Evolutionary conservation across 2,797 vertebrate species (phyloP), one percentile per base, ranked within the genome.

Genomic region (Mormyrus proboscirostris): DNA sequence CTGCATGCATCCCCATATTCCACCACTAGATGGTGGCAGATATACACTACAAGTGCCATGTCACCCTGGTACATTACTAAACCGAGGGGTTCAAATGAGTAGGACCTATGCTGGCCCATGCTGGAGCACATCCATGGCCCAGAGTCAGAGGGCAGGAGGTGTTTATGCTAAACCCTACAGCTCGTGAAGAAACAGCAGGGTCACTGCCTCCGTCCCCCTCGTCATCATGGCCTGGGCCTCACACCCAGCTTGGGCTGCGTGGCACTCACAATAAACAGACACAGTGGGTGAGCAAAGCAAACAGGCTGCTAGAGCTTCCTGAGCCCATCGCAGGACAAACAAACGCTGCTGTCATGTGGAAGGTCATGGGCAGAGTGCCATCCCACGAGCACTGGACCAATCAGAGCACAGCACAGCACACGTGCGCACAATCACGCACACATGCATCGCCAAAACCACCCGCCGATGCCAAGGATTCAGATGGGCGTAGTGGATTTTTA

Each of bases 21-120:
- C 6, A 62, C 84, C 89, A 76, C 47, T 76, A 89, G 89, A 76
- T 86, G 83, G 89, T 29, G 53, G 89, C 83, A 89, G 19, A 87
- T 49, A 10, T 49, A 44, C 25, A 55, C 53, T 44, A 19, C 82
- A 49, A 16, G 44, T 53, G 8, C 49, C 8, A 6, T n/a, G 50
- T 29, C 57, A 7, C 22, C 10, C 47, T 3, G n/a, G 50, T 50
- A 29, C 29, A 33, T 33, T 33, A 33, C 50, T 51, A 51, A 86
- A 22, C 8, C 22, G 25, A 14, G 4, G 49, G 47, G 3, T 38
- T 29, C 25, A 55, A 33, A 51, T 49, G 41, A 25, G 19, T 51
- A 22, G 25, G 8, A 14, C 19, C 10, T 50, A 49, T 49, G 44
- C 41, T n/a, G 79, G 47, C 22, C 3, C 41, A 73, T 47, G 22